These are phyloP conservation scores for Cyprinus carpio DNA, from an alignment of 2,113 vertebrate genomes.

Conservation along the genomic window DNA sequence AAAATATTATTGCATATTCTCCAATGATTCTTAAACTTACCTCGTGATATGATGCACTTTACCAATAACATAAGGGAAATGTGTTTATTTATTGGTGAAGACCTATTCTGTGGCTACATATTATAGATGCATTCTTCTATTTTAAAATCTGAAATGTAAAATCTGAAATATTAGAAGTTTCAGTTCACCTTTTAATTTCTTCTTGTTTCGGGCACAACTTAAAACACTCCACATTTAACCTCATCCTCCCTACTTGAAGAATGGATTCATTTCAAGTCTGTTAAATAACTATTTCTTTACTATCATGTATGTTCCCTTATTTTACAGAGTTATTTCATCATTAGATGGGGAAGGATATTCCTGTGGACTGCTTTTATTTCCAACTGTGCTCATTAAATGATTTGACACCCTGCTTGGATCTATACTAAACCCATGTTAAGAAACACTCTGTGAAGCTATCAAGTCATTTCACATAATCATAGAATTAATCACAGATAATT, in stretches of 20 bases:
- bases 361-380: not conserved
- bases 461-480: not conserved
- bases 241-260: not conserved
- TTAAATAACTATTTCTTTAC: not conserved
- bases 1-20: not conserved
- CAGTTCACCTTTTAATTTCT: not conserved
- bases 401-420: not conserved
- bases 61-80: not conserved
- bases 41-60: not conserved
- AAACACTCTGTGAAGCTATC: not conserved
- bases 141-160: not conserved
- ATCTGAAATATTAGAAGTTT: not conserved
- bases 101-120: not conserved
- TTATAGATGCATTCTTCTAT: not conserved
- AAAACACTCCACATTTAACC: not conserved
- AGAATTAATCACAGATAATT: not conserved
- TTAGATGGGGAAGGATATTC: not conserved
- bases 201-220: not conserved
- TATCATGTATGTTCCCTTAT: not conserved
- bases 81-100: not conserved
- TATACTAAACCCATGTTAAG: conserved; percentile 4
- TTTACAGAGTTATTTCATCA: conserved; percentile 31
- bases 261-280: not conserved
- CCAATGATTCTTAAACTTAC: not conserved
- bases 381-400: not conserved